phyloP scores from a whole-genome alignment of 2,888 invertebrate genomes.

The Drosophila meridiana region DNA sequence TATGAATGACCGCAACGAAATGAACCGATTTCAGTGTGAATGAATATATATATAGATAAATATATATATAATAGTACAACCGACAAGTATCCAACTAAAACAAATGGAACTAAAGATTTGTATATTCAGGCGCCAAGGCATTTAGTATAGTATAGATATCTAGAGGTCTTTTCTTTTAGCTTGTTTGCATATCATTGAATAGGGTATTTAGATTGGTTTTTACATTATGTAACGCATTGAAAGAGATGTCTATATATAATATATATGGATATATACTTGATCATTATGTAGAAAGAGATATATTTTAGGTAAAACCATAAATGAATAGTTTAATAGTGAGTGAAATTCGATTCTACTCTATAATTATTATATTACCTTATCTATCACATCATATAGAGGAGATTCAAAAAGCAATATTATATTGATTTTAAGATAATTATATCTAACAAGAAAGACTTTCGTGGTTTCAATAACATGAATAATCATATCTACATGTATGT shows the following conservation, averaged over 20 bases:
- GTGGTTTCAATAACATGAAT: neutral
- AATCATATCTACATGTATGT: neutral
- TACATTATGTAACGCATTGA: neutral
- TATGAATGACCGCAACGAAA: conserved; percentile 46
- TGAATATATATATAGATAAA: conserved; percentile 26
- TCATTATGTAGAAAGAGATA: neutral
- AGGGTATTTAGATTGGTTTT: neutral
- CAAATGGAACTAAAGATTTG: conserved; percentile 12
- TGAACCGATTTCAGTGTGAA: conserved; percentile 29
- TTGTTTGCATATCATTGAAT: neutral
- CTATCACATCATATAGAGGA: no score
- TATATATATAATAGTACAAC: conserved; percentile 23
- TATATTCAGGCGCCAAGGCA: conserved; percentile 30
- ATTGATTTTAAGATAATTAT: no score
- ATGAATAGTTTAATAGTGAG: no score
- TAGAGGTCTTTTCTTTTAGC: conserved; percentile 2
- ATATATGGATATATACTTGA: neutral
- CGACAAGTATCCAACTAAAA: conserved; percentile 20
- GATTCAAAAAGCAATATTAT: no score
- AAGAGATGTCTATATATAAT: neutral
- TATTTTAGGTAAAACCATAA: no score
- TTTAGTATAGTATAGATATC: conserved; percentile 6
- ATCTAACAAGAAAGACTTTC: no score
- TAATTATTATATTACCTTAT: no score
- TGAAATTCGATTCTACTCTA: no score